phyloP scores from a whole-genome alignment of 1,140 invertebrate genomes.

The Aricia agestis region DNA sequence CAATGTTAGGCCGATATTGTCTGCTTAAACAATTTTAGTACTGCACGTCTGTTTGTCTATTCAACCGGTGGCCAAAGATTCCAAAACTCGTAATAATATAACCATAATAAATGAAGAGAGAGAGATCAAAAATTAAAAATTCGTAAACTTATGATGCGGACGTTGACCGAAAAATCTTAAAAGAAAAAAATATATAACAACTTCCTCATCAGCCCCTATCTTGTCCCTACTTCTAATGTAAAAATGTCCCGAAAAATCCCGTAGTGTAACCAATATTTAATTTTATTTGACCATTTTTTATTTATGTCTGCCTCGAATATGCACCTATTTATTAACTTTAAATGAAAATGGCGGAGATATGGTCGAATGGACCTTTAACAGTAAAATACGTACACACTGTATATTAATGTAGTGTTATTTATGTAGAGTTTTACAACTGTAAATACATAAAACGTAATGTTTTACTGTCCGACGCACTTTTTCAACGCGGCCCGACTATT shows the following conservation, averaged over 20 bases:
- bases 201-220: too few species aligned
- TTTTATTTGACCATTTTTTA: too few species aligned
- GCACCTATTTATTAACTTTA: too few species aligned
- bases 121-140: too few species aligned
- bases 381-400: background rate
- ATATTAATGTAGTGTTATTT: conserved; percentile 10
- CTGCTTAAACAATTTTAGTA: background rate
- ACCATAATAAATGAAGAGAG: background rate
- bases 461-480: conserved; percentile 26
- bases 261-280: too few species aligned
- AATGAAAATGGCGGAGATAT: background rate
- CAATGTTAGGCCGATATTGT: background rate
- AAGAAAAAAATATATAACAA: too few species aligned
- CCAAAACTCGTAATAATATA: background rate
- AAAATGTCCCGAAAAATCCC: too few species aligned
- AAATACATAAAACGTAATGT: conserved; percentile 26
- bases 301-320: too few species aligned
- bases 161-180: too few species aligned
- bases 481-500: conserved; percentile 4
- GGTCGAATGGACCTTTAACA: background rate
- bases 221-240: too few species aligned
- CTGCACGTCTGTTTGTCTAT: background rate
- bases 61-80: background rate
- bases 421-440: conserved; percentile 23
- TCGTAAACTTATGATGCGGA: too few species aligned